These are phyloP conservation scores for Macquaria ambigua DNA, from an alignment of 2,113 vertebrate species.

Conservation along the genomic window DNA sequence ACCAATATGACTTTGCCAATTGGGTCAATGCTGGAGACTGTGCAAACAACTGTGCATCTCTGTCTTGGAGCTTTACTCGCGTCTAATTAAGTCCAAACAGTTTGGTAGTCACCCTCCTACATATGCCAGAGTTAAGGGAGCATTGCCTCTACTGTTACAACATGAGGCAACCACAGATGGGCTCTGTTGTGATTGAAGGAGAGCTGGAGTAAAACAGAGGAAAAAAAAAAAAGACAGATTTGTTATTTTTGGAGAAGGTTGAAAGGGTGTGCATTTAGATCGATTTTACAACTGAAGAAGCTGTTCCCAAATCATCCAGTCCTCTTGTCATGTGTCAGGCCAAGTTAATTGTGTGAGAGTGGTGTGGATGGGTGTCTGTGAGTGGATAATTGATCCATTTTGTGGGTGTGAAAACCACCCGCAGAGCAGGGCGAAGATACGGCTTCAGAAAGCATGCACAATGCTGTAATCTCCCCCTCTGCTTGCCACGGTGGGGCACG, in stretches of 20 bases:
- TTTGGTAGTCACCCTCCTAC: conserved; percentile 24
- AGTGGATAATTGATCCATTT: conserved; percentile 77
- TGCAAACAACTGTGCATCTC: conserved; percentile 45
- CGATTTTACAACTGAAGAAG: conserved; percentile 49
- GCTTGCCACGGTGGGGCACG: conserved; percentile 24
- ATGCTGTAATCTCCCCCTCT: conserved; percentile 64
- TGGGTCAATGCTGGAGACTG: conserved; percentile 55
- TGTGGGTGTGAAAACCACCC: conserved; percentile 73
- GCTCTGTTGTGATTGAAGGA: conserved; percentile 26
- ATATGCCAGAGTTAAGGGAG: conserved; percentile 41
- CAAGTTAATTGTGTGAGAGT: conserved; percentile 69
- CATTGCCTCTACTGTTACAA: background rate
- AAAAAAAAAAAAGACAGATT: background rate
- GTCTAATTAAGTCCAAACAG: conserved; percentile 58
- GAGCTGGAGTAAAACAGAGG: conserved; percentile 7
- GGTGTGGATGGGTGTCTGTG: conserved; percentile 59
- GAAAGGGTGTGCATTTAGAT: conserved; percentile 44
- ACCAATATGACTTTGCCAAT: conserved; percentile 52
- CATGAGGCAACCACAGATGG: conserved; percentile 35
- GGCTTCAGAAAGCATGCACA: conserved; percentile 58
- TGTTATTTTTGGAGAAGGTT: conserved; percentile 46
- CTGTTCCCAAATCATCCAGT: conserved; percentile 46
- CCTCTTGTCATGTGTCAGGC: conserved; percentile 55
- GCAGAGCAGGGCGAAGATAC: conserved; percentile 64
- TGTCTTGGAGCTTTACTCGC: conserved; percentile 33